phyloP scores from a whole-genome alignment of 2,797 vertebrate species.

The Phrynocephalus vlangalii region DNA sequence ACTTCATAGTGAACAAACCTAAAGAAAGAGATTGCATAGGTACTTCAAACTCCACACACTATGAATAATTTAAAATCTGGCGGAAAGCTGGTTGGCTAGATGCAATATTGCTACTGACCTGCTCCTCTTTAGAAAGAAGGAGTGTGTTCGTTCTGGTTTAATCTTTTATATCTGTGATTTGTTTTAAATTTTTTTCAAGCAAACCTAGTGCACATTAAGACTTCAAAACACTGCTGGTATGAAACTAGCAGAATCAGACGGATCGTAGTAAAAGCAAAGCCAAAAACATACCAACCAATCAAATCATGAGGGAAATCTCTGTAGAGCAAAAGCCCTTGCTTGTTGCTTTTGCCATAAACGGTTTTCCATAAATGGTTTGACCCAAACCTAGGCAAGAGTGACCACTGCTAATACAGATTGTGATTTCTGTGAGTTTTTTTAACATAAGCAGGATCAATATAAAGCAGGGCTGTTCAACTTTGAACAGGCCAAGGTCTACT shows the following conservation, averaged over 20 bases:
- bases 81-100: conserved; percentile 12
- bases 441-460: neutral
- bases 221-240: conserved; percentile 69
- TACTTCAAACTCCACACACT: conserved; percentile 63
- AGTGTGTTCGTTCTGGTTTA: conserved; percentile 72
- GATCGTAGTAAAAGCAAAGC: conserved; percentile 61
- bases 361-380: conserved; percentile 65
- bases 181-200: conserved; percentile 41
- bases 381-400: conserved; percentile 52
- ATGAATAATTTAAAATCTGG: conserved; percentile 74
- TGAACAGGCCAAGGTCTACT: no score
- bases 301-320: conserved; percentile 57
- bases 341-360: conserved; percentile 62
- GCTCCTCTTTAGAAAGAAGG: conserved; percentile 63
- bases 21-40: conserved; percentile 39
- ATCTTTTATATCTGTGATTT: conserved; percentile 62
- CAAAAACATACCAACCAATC: neutral
- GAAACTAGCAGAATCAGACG: conserved; percentile 64
- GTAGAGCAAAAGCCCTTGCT: conserved; percentile 16
- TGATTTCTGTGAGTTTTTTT: neutral
- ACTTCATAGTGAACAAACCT: conserved; percentile 59
- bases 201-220: conserved; percentile 61
- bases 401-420: conserved; percentile 23
- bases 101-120: conserved; percentile 43
- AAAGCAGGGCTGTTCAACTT: no score